Base-by-base conservation (phyloP, 2,113 vertebrate genomes). In the Athene cunicularia region DNA sequence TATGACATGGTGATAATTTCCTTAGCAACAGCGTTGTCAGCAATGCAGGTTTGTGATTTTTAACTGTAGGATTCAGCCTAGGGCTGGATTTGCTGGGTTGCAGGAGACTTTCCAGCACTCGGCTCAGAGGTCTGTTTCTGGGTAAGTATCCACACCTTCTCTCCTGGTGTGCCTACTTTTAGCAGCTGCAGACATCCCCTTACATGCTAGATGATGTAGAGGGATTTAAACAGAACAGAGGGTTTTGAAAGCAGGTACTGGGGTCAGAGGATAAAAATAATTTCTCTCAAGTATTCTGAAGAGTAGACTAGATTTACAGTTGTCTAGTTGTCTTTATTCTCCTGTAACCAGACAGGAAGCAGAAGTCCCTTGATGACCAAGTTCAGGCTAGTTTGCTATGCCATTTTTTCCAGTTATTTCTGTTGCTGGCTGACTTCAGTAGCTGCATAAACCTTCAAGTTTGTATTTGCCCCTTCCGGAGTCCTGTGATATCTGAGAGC, bases 1-100 rank as follows among this genome's bases (percentile, higher is more conserved):
- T 62, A 50, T 88, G 77, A 71, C 71, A 55, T 56, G 41, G 55
- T 85, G 88, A 66, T 97, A 77, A 97, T 96, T 93, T 83, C 82
- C 90, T 60, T 94, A 93, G 92, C 86, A 94, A 93, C 71, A 70
- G 77, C 75, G 73, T 63, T 88, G 76, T 93, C 83, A 89, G 87
- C 60, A 88, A 10, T 8, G 4, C 47, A 45, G n/a, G 41, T 67
- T 95, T 93, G 93, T 87, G 72, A 92, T 70, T 93, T 93, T 83
- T 67, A 91, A 70, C 71, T 87, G 62, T 47, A 66, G 75, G n/a
- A 75, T 79, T 23, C 82, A 93, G 30, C 55, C 50, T 53, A 12
- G 50, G 63, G 49, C 52, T 92, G 92, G 63, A 53, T 80, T 95
- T 96, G 41, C 70, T 93, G 84, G 47, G 30, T 60, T 53, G 73